These are phyloP conservation scores for Orchestes rusci DNA, from an alignment of 2,888 invertebrate species.

Conservation along the genomic window DNA sequence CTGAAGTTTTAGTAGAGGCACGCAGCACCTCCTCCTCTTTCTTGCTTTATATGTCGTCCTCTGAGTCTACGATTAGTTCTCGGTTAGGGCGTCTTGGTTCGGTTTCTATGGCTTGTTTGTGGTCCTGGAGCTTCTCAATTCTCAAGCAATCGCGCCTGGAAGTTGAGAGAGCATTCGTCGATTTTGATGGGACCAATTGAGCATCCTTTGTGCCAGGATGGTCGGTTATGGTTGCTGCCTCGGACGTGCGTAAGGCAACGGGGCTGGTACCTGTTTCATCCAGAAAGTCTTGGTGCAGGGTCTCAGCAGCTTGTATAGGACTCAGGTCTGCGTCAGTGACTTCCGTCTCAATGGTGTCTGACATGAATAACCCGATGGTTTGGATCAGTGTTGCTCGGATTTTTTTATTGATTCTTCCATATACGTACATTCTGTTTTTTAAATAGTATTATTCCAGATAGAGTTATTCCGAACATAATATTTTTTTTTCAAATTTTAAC, in stretches of 20 bases:
- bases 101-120: conserved; percentile 40
- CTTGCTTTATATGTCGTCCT: conserved; percentile 44
- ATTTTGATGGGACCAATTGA: conserved; percentile 48
- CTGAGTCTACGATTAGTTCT: conserved; percentile 38
- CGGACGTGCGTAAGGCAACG: conserved; percentile 47
- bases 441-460: too few species aligned
- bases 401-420: too few species aligned
- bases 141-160: conserved; percentile 32
- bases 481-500: too few species aligned
- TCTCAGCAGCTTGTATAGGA: conserved; percentile 50
- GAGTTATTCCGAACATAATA: too few species aligned
- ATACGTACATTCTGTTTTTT: too few species aligned
- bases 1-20: conserved; percentile 42
- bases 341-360: conserved; percentile 44
- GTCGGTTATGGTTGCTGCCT: conserved; percentile 48
- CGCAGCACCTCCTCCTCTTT: conserved; percentile 41
- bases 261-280: conserved; percentile 48
- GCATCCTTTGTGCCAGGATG: conserved; percentile 48
- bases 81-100: conserved; percentile 36
- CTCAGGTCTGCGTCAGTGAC: conserved; percentile 52
- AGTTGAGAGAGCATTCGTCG: conserved; percentile 34
- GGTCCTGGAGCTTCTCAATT: conserved; percentile 50
- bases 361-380: conserved; percentile 44
- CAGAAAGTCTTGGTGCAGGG: conserved; percentile 41
- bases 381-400: too few species aligned